Evolutionary conservation across 2,797 vertebrate genomes (phyloP), one percentile per base, ranked within the genome.

Genomic region (Periparus ater): DNA sequence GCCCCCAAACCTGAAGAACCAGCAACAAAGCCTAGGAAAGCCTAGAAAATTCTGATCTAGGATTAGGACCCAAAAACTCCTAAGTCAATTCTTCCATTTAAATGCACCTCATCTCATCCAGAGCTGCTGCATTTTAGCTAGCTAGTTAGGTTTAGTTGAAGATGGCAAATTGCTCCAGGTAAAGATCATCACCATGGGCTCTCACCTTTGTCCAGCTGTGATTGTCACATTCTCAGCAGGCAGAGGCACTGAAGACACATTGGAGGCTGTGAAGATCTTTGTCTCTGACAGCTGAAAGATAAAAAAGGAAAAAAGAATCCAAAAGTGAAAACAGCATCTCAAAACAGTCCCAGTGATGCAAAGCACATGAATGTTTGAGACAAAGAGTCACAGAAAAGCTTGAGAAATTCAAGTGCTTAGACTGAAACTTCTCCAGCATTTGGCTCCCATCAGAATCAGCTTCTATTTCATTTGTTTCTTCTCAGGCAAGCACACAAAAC

Each of bases 191-290:
- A 15, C 50, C 40, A 17, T 0, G 12, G 63, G 71, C 38, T 50
- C 76, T 96, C 95, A 99, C 99, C 99, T 99, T 97, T 99, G 99
- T 97, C 99, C 99, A 96, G 99, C 99, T 96, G 99, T 99, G 98
- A 99, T 99, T 97, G 99, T 99, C 96, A 99, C 99, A 78, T 98
- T 99, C 98, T 99, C 99, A 17, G 98, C 98, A 93, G 99, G 98
- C 87, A 98, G 96, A 92, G 99, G 99, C 93, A 98, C 97, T 32
- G 99, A 98, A 5, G 98, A 98, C 91, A 99, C 99, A 12, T 98
- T 99, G 97, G 99, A 99, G 62, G 99, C 99, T 29, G 99, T 99
- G 97, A 99, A 99, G 97, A 99, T 99, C 98, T 99, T 99, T 7
- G 99, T 99, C 97, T 99, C 99, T 32, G 99, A 99, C 95, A 99